phyloP scores from a whole-genome alignment of 2,888 invertebrate species.

The Selenia dentaria region DNA sequence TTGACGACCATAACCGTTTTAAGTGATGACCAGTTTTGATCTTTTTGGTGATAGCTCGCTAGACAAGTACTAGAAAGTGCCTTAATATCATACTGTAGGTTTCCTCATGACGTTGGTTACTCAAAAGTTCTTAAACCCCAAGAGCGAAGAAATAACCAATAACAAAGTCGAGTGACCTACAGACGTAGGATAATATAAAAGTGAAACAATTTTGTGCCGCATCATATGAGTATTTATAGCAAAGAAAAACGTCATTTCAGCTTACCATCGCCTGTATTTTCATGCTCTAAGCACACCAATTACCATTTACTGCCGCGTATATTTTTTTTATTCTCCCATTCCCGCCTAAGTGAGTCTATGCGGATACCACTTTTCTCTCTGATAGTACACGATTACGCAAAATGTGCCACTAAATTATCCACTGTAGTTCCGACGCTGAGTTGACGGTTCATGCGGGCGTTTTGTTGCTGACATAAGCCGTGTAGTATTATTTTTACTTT shows the following conservation, averaged over 20 bases:
- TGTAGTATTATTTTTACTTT: too few relatives aligned
- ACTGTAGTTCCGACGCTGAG: conserved; percentile 6
- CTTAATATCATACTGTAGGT: too few relatives aligned
- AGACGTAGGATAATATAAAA: too few relatives aligned
- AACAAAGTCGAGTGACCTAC: too few relatives aligned
- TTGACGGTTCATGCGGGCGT: conserved; percentile 1
- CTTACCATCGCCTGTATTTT: neutral
- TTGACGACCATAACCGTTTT: too few relatives aligned
- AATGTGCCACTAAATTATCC: conserved; percentile 15
- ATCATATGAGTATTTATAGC: neutral
- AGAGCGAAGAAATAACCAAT: too few relatives aligned
- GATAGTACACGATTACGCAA: conserved; percentile 15
- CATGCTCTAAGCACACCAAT: conserved; percentile 10
- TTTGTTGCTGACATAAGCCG: neutral
- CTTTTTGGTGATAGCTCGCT: too few relatives aligned
- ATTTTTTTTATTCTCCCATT: conserved; percentile 9
- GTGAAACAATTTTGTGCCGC: too few relatives aligned
- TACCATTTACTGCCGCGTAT: conserved; percentile 9
- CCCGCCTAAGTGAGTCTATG: conserved; percentile 7
- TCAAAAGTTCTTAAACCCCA: too few relatives aligned
- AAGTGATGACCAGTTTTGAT: too few relatives aligned
- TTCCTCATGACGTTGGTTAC: too few relatives aligned
- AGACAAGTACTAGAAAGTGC: too few relatives aligned
- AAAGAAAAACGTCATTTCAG: neutral
- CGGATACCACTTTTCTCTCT: conserved; percentile 14